phyloP scores from a whole-genome alignment of 2,888 invertebrate genomes.

The Salticus scenicus region DNA sequence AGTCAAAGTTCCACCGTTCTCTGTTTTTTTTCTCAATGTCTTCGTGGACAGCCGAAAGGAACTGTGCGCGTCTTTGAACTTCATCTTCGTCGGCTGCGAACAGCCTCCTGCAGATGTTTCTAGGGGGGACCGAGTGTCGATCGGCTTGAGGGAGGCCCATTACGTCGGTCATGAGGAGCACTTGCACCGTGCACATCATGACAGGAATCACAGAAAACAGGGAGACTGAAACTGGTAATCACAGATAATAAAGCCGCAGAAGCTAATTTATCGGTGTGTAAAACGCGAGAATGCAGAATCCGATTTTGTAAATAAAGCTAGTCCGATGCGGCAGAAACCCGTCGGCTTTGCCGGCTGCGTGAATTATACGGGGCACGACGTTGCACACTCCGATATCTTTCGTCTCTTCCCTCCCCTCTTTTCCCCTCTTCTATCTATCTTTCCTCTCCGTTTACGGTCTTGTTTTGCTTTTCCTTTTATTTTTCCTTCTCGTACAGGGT shows the following conservation, averaged over 20 bases:
- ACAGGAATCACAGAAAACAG: too few species aligned
- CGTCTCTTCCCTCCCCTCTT: slow-evolving; percentile 12
- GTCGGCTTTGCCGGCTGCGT: background rate
- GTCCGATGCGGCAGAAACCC: too few species aligned
- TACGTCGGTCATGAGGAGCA: slow-evolving; percentile 26
- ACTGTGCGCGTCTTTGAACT: background rate
- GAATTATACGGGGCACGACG: background rate
- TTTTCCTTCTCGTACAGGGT: too few species aligned
- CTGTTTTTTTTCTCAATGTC: background rate
- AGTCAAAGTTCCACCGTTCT: slow-evolving; percentile 47
- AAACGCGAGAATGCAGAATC: background rate
- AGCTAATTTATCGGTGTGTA: background rate
- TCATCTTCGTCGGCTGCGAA: slow-evolving; percentile 1
- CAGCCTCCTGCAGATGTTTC: slow-evolving; percentile 17
- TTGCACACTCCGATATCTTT: background rate
- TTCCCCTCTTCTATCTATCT: background rate
- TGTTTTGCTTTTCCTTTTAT: slow-evolving; percentile 24
- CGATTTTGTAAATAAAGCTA: too few species aligned
- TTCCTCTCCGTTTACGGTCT: background rate
- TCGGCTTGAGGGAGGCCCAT: background rate
- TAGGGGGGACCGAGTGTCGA: background rate
- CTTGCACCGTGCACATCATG: slow-evolving; percentile 42
- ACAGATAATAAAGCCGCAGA: background rate
- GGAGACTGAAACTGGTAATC: background rate
- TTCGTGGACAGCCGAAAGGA: background rate